phyloP scores from a whole-genome alignment of 2,797 vertebrate species.

The Coregonus suidteri region DNA sequence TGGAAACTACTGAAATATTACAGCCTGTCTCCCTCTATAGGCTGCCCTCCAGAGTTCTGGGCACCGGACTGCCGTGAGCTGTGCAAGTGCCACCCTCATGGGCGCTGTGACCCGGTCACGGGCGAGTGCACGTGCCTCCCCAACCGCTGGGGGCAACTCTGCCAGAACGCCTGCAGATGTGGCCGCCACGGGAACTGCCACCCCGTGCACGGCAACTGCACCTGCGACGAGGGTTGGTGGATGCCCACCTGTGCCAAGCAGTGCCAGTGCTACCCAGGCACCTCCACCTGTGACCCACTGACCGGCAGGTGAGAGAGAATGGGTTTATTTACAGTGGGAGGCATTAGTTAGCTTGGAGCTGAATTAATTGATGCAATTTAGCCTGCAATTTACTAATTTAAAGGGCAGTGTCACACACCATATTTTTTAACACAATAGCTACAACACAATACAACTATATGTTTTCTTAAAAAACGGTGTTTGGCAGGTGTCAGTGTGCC shows the following conservation, averaged over 20 bases:
- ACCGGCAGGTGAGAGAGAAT: slow-evolving; percentile 72
- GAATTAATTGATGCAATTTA: not conserved
- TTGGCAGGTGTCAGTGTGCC: slow-evolving; percentile 75
- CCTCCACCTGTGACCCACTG: slow-evolving; percentile 76
- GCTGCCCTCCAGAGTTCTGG: slow-evolving; percentile 90
- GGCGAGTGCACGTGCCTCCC: slow-evolving; percentile 84
- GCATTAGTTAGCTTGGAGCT: not conserved
- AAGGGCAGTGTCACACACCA: not conserved
- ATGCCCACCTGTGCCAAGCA: slow-evolving; percentile 72
- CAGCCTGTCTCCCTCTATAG: slow-evolving; percentile 61
- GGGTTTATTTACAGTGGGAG: not conserved
- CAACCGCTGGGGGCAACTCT: slow-evolving; percentile 83
- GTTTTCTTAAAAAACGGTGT: not conserved
- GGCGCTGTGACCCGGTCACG: slow-evolving; percentile 79
- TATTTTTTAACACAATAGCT: not conserved
- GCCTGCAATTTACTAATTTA: not conserved
- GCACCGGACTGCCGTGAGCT: slow-evolving; percentile 85
- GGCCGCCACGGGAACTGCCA: slow-evolving; percentile 81
- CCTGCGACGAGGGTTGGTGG: slow-evolving; percentile 90
- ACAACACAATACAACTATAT: not conserved
- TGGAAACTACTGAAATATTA: not conserved
- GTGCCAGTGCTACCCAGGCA: slow-evolving; percentile 76
- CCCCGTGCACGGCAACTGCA: slow-evolving; percentile 80
- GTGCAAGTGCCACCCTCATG: slow-evolving; percentile 85
- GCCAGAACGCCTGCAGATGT: slow-evolving; percentile 84